These are phyloP conservation scores for Lampropteryx suffumata DNA, from an alignment of 2,888 invertebrate genomes.

Conservation along the genomic window DNA sequence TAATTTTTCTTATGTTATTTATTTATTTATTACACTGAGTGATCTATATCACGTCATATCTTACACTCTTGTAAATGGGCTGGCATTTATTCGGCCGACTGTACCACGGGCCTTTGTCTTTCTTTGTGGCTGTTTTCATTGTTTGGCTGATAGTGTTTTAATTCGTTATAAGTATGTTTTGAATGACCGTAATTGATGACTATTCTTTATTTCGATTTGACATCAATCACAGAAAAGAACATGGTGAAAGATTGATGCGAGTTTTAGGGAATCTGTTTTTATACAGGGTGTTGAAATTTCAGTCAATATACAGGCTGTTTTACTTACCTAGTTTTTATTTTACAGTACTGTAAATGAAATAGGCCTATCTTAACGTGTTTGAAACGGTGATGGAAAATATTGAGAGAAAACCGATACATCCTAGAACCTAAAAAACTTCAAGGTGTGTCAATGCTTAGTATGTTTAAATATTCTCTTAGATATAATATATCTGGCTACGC, in stretches of 20 bases:
- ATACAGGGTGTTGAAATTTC: too few species aligned
- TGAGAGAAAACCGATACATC: too few species aligned
- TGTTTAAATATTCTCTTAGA: too few species aligned
- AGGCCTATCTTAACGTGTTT: too few species aligned
- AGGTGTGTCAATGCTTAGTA: too few species aligned
- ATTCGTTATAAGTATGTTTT: constrained; percentile 31
- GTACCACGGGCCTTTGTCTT: constrained; percentile 39
- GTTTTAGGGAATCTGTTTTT: neutral
- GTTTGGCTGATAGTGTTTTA: constrained; percentile 37
- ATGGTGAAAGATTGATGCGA: too few species aligned
- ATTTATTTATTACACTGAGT: constrained; percentile 82
- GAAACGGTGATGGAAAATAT: too few species aligned
- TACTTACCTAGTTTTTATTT: too few species aligned
- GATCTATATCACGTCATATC: constrained; percentile 83
- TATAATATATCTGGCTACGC: too few species aligned
- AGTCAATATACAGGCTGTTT: too few species aligned
- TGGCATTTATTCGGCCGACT: constrained; percentile 67
- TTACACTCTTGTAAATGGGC: constrained; percentile 82
- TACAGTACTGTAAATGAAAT: too few species aligned
- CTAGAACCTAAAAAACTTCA: too few species aligned
- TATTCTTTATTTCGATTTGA: constrained; percentile 6
- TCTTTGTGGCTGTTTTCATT: constrained; percentile 46
- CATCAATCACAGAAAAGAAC: constrained; percentile 22
- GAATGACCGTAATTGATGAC: constrained; percentile 18
- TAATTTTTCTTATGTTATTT: constrained; percentile 83